Evolutionary conservation across 1,140 invertebrate genomes (phyloP).

Genomic region (Megalonaias nervosa): DNA sequence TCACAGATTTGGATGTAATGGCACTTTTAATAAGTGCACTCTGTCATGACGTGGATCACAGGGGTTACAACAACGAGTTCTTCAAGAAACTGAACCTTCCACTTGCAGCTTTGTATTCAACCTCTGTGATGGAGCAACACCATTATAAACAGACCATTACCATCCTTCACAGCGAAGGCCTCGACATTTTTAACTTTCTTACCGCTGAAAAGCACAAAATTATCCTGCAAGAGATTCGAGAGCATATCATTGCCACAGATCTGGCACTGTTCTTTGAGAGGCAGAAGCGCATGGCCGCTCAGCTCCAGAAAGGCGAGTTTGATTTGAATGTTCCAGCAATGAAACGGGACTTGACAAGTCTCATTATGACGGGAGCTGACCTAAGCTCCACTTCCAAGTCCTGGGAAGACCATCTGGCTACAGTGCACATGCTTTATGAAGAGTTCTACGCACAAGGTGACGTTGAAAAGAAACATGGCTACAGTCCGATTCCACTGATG

Average conservation of each 20-base stretch:
- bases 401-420: slow-evolving; percentile 51
- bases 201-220: slow-evolving; percentile 46
- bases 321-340: slow-evolving; percentile 18
- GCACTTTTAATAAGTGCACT: slow-evolving; percentile 50
- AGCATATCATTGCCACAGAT: slow-evolving; percentile 61
- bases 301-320: slow-evolving; percentile 33
- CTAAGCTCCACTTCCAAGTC: slow-evolving; percentile 57
- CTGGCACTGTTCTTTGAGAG: slow-evolving; percentile 56
- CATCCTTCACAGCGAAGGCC: slow-evolving; percentile 53
- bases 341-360: slow-evolving; percentile 14
- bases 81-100: slow-evolving; percentile 54
- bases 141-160: slow-evolving; percentile 63
- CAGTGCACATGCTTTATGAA: slow-evolving; percentile 50
- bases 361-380: slow-evolving; percentile 58
- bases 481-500: slow-evolving; percentile 85
- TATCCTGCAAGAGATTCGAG: slow-evolving; percentile 49
- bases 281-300: slow-evolving; percentile 39
- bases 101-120: slow-evolving; percentile 56
- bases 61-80: slow-evolving; percentile 60
- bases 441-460: slow-evolving; percentile 75
- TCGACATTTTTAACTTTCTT: slow-evolving; percentile 57
- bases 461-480: slow-evolving; percentile 79
- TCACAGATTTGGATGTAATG: slow-evolving; percentile 46
- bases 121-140: slow-evolving; percentile 63
- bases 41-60: slow-evolving; percentile 60